phyloP scores from a whole-genome alignment of 1,140 invertebrate genomes.

The Panagrolaimus sp. region DNA sequence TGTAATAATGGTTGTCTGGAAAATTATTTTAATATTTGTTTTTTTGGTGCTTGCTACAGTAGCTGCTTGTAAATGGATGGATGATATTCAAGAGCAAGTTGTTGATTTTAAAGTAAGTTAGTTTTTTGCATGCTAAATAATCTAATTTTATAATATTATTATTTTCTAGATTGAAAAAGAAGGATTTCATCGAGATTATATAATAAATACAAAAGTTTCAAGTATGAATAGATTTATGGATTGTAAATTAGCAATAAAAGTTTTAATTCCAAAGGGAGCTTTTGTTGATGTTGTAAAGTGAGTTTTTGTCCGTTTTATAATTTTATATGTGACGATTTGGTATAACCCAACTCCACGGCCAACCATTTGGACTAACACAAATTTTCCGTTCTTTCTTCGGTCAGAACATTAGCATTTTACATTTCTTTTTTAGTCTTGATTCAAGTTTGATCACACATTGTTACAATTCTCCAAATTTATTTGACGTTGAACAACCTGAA shows the following conservation, averaged over 20 bases:
- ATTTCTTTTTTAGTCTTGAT: neutral
- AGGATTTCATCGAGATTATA: constrained; percentile 1
- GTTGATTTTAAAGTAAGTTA: constrained; percentile 7
- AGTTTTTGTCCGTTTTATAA: no score
- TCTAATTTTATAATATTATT: neutral
- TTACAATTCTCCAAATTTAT: neutral
- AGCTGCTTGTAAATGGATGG: neutral
- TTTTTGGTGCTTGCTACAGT: neutral
- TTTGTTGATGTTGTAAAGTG: constrained; percentile 3
- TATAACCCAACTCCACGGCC: no score
- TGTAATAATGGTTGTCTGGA: no score
- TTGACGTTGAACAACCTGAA: constrained; percentile 6
- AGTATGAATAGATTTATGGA: constrained; percentile 1
- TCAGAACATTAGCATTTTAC: no score
- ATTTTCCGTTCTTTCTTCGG: no score
- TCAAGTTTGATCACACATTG: neutral
- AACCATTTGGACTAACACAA: no score
- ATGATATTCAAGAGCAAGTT: constrained; percentile 11
- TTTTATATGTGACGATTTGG: no score
- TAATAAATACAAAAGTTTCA: neutral
- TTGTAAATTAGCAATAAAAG: neutral
- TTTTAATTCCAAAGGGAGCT: neutral
- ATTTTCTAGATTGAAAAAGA: neutral
- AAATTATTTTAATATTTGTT: no score
- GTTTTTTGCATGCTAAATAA: no score